Percentiles rank a stretch among this genome's conserved stretches.
phyloP scores from a whole-genome alignment of 2,797 vertebrate genomes.

The Sarcoramphus papa region DNA sequence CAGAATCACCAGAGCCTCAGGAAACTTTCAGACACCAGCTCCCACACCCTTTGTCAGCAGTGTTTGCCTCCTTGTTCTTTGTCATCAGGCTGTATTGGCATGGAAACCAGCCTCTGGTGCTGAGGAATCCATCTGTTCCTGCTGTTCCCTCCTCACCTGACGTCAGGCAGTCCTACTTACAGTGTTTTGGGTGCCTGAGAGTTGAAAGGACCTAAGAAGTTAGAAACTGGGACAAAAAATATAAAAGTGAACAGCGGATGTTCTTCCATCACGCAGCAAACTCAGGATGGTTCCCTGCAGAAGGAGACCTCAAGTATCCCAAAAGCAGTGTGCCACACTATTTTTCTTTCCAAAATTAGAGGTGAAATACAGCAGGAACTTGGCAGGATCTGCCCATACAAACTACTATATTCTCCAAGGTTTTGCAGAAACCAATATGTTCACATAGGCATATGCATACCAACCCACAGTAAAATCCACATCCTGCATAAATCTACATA shows the following conservation, averaged over 20 bases:
- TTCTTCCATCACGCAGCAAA: not conserved
- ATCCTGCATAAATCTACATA: not conserved
- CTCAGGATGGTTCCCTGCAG: not conserved
- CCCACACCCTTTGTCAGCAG: not conserved
- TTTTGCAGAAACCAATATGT: not conserved
- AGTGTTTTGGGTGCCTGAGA: not conserved
- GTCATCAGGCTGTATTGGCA: not conserved
- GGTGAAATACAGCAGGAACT: not conserved
- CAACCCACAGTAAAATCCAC: not conserved
- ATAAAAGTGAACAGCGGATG: not conserved
- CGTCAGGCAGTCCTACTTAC: not conserved
- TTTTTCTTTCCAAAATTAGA: not conserved
- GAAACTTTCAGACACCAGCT: not conserved
- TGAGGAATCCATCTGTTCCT: constrained; percentile 12
- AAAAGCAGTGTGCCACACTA: not conserved
- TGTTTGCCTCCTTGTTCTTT: not conserved
- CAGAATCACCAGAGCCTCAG: not conserved
- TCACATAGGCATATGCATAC: not conserved
- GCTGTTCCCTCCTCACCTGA: not conserved
- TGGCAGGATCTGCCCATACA: not conserved
- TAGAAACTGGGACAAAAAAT: not conserved
- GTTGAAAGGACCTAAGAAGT: not conserved
- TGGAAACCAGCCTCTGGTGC: not conserved
- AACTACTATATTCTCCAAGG: not conserved
- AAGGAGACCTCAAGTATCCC: not conserved